Percentiles rank a stretch among this genome's conserved stretches.
Conservation (phyloP, 2,113 vertebrate genomes). For the Platycercus adscitus region DNA sequence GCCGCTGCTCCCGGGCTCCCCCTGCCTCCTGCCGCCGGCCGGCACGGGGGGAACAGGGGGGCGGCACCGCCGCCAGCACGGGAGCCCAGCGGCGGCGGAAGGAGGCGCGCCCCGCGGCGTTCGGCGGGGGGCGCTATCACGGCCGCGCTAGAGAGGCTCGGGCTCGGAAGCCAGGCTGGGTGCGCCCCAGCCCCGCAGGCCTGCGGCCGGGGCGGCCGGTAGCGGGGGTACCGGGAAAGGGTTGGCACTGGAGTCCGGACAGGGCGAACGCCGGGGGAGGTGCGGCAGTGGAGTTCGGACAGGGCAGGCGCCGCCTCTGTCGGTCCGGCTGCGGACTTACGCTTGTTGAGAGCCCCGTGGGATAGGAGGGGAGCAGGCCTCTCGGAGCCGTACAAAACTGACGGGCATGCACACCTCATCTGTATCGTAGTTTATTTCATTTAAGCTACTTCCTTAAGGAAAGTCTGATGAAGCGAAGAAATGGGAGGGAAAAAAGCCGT, state of each 20-base stretch:
- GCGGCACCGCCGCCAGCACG: neutral
- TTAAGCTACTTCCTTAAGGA: neutral
- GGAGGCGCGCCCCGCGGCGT: no score
- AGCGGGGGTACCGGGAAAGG: neutral
- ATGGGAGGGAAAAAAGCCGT: accelerated
- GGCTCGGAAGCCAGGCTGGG: no score
- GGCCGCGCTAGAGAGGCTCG: neutral
- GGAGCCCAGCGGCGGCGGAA: no score
- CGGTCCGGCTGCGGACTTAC: neutral
- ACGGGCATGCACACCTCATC: accelerated
- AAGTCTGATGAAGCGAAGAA: accelerated
- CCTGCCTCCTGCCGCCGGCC: neutral
- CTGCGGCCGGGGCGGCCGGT: neutral
- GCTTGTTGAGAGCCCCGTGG: neutral
- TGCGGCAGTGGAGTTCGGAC: no score
- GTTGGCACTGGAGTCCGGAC: neutral
- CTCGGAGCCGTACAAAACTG: accelerated
- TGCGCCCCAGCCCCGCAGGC: no score
- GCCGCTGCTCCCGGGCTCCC: conserved; percentile 31
- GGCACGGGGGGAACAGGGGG: neutral
- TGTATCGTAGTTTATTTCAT: accelerated
- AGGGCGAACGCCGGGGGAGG: no score
- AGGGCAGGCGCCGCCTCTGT: no score
- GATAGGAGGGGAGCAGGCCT: no score
- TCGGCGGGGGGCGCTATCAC: neutral